Percentiles rank a stretch among this genome's conserved stretches.
Evolutionary conservation across 2,888 invertebrate species (phyloP).

Genomic region (Myopa tessellatipennis): DNA sequence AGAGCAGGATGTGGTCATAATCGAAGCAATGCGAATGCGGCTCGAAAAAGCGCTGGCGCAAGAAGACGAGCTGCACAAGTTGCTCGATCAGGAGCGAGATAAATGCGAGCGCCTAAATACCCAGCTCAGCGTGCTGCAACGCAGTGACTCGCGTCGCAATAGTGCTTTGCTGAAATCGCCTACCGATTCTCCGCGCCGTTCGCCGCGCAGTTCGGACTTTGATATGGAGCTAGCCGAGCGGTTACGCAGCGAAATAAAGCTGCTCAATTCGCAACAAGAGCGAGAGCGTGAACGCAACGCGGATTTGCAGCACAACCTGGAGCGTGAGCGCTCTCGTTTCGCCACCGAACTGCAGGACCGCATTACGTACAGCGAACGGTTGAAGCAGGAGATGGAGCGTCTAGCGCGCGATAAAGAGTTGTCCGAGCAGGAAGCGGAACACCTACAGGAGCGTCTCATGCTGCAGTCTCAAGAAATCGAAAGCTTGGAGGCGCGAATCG

Average conservation of each 20-base stretch:
- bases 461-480: slow-evolving; percentile 68
- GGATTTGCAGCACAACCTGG: slow-evolving; percentile 69
- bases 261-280: slow-evolving; percentile 70
- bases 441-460: slow-evolving; percentile 63
- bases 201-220: slow-evolving; percentile 60
- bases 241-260: slow-evolving; percentile 70
- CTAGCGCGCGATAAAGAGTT: slow-evolving; percentile 63
- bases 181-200: slow-evolving; percentile 65
- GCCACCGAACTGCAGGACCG: slow-evolving; percentile 66
- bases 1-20: slow-evolving; percentile 76
- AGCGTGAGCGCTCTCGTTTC: slow-evolving; percentile 67
- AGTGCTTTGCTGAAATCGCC: slow-evolving; percentile 63
- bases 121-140: slow-evolving; percentile 65
- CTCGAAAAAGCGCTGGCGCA: slow-evolving; percentile 75
- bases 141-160: slow-evolving; percentile 63
- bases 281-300: slow-evolving; percentile 69
- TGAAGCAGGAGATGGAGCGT: slow-evolving; percentile 67
- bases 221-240: slow-evolving; percentile 70
- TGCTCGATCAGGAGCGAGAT: slow-evolving; percentile 71
- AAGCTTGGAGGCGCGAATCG: slow-evolving; percentile 69
- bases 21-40: slow-evolving; percentile 74
- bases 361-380: slow-evolving; percentile 66
- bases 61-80: slow-evolving; percentile 74
- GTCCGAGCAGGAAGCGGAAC: slow-evolving; percentile 63
- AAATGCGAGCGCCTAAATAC: slow-evolving; percentile 69